phyloP scores from a whole-genome alignment of 2,888 invertebrate genomes.

The Tuberolachnus salignus region DNA sequence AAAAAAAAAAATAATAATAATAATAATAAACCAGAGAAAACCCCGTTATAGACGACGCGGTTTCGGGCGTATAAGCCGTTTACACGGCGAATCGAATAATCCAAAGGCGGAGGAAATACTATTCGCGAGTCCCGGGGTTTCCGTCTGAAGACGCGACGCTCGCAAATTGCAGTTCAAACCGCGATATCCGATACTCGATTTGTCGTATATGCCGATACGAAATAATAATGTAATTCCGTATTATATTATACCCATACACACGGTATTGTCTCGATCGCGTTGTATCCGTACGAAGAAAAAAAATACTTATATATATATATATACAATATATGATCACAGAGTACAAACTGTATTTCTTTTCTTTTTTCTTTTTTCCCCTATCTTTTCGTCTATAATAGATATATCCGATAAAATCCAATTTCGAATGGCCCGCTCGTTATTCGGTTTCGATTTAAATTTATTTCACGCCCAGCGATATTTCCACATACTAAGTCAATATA shows the following conservation, averaged over 20 bases:
- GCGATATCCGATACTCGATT: not conserved
- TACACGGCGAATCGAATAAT: constrained; percentile 17
- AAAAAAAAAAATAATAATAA: too few relatives aligned
- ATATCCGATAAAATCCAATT: not conserved
- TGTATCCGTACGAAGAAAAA: not conserved
- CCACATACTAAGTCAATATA: too few relatives aligned
- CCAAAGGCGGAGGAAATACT: not conserved
- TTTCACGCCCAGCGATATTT: too few relatives aligned
- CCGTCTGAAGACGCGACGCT: not conserved
- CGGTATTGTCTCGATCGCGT: not conserved
- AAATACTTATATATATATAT: not conserved
- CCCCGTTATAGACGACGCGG: constrained; percentile 7
- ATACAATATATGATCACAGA: not conserved
- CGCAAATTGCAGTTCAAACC: not conserved
- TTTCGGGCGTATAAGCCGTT: constrained; percentile 12
- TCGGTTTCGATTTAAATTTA: too few relatives aligned
- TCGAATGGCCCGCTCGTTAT: not conserved
- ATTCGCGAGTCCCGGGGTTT: too few relatives aligned
- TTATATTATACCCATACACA: too few relatives aligned
- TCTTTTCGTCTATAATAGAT: not conserved
- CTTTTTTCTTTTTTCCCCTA: not conserved
- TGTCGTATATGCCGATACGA: not conserved
- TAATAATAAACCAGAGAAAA: too few relatives aligned
- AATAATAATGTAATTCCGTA: constrained; percentile 1
- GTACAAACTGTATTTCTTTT: not conserved